Percentiles rank a stretch among this genome's conserved stretches.
These are phyloP conservation scores for Temnothorax unifasciatus DNA, from an alignment of 2,888 invertebrate genomes.

Conservation along the genomic window DNA sequence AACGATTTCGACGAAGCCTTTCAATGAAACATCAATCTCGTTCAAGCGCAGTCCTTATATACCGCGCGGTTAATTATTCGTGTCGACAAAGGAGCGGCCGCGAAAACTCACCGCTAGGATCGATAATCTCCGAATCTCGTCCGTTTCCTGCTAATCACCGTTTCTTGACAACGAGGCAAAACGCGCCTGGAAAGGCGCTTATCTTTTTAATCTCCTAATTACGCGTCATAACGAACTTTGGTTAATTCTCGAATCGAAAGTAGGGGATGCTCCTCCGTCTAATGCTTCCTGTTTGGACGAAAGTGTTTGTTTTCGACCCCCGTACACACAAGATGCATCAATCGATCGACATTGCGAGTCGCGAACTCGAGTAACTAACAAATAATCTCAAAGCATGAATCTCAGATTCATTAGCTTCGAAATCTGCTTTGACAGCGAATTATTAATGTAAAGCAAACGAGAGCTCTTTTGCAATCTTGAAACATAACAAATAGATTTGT, in stretches of 20 bases:
- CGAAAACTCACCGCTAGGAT: slow-evolving; percentile 68
- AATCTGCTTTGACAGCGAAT: not conserved
- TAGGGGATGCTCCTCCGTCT: not conserved
- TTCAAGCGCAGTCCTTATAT: slow-evolving; percentile 77
- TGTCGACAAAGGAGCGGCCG: slow-evolving; percentile 71
- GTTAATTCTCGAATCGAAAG: slow-evolving; percentile 57
- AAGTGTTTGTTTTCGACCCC: slow-evolving; percentile 28
- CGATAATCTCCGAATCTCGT: slow-evolving; percentile 68
- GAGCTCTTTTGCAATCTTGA: not conserved
- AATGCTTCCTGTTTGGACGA: not conserved
- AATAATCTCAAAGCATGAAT: no score
- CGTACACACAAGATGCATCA: slow-evolving; percentile 12
- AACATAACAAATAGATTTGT: not conserved
- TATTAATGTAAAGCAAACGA: not conserved
- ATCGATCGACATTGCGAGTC: not conserved
- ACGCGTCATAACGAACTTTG: slow-evolving; percentile 57
- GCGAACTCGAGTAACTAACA: not conserved
- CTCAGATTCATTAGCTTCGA: not conserved
- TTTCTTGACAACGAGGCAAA: slow-evolving; percentile 67
- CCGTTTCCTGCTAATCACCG: slow-evolving; percentile 41
- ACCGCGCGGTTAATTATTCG: slow-evolving; percentile 78
- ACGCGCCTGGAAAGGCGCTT: slow-evolving; percentile 61
- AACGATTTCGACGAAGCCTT: slow-evolving; percentile 77
- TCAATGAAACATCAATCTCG: slow-evolving; percentile 78
- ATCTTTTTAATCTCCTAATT: slow-evolving; percentile 74